Evolutionary conservation across 2,113 vertebrate genomes (phyloP).

Genomic region (Actenoides lindsayi): DNA sequence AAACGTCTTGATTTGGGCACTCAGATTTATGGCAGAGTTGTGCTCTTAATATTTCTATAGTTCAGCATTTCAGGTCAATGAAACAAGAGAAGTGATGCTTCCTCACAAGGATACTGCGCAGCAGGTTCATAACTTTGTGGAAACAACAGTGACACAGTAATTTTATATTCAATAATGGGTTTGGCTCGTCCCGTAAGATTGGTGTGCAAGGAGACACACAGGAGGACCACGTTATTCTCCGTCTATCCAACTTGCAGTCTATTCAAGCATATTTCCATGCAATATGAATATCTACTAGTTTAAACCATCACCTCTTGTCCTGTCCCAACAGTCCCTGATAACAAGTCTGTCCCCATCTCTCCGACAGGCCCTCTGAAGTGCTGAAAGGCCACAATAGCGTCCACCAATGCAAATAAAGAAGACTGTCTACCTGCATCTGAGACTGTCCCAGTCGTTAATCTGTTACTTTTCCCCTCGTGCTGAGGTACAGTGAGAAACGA

Average conservation of each 20-base stretch:
- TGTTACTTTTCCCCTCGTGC: not conserved
- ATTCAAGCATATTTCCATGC: not conserved
- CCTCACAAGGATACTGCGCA: not conserved
- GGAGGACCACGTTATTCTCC: not conserved
- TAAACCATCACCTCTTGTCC: not conserved
- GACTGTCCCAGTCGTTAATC: not conserved
- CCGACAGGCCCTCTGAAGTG: not conserved
- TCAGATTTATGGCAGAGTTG: not conserved
- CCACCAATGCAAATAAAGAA: not conserved
- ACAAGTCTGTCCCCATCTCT: no score
- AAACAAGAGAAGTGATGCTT: not conserved
- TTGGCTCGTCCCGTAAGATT: not conserved
- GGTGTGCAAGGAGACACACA: not conserved
- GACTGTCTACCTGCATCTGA: fast-evolving
- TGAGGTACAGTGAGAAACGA: not conserved
- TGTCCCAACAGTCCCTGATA: not conserved
- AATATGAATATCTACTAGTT: not conserved
- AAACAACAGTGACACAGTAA: not conserved
- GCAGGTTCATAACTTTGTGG: not conserved
- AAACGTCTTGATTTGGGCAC: not conserved
- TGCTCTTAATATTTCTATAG: not conserved
- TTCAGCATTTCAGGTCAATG: not conserved
- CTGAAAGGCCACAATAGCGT: not conserved
- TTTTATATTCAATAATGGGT: not conserved
- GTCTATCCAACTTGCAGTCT: not conserved